Evolutionary conservation across 1,140 invertebrate genomes (phyloP).

Genomic region (Solenopsis fugax): DNA sequence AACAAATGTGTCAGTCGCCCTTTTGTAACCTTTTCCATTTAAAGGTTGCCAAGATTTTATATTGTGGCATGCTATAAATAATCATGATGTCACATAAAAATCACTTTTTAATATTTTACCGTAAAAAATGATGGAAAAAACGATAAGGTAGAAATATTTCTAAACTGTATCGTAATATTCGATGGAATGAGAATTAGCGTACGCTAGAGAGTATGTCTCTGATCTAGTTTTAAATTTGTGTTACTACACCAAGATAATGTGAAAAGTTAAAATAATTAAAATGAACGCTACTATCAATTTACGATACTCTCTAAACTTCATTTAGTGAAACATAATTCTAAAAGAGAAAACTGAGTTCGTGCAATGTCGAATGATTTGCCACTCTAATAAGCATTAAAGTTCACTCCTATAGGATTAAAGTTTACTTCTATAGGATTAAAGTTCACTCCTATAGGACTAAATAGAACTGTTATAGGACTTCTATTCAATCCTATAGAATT

Average conservation of each 20-base stretch:
- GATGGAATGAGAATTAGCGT: not conserved
- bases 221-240: not conserved
- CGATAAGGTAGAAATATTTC: not conserved
- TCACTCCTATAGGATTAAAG: too few relatives aligned
- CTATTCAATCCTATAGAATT: too few relatives aligned
- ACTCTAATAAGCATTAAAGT: too few relatives aligned
- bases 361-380: too few relatives aligned
- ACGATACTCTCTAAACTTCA: not conserved
- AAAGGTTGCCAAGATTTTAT: conserved; percentile 62
- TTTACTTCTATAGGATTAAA: too few relatives aligned
- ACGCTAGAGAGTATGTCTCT: not conserved
- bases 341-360: too few relatives aligned
- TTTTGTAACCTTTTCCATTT: conserved; percentile 63
- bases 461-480: too few relatives aligned
- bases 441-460: too few relatives aligned
- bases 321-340: too few relatives aligned
- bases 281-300: not conserved
- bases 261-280: not conserved
- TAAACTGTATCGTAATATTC: not conserved
- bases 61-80: conserved; percentile 36
- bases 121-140: not conserved
- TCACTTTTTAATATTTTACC: conserved; percentile 1
- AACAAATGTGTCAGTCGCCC: conserved; percentile 52
- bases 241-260: not conserved
- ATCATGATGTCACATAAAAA: conserved; percentile 11